These are phyloP conservation scores for Orchesella flavescens DNA, from an alignment of 2,888 invertebrate species.

Conservation along the genomic window DNA sequence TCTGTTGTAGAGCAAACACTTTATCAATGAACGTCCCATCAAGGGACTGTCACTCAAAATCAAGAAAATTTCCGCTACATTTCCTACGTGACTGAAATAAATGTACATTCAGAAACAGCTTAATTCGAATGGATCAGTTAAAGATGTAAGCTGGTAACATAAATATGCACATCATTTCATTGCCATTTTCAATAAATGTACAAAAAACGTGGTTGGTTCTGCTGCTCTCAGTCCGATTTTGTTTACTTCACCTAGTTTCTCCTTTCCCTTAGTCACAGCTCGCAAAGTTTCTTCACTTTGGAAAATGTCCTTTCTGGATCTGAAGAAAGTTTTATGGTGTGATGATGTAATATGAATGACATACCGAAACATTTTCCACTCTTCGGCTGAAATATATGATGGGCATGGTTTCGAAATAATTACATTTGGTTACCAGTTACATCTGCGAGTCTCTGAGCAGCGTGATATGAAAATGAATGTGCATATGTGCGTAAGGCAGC, in stretches of 20 bases:
- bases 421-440: neutral
- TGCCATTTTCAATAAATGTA: slow-evolving; percentile 50
- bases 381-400: neutral
- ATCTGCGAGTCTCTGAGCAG: neutral
- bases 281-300: neutral
- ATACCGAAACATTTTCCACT: neutral
- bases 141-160: slow-evolving; percentile 43
- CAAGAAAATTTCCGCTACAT: slow-evolving; percentile 65
- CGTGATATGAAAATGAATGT: slow-evolving; percentile 25
- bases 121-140: slow-evolving; percentile 61
- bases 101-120: slow-evolving; percentile 64
- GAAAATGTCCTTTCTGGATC: neutral
- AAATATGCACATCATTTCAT: slow-evolving; percentile 31
- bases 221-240: slow-evolving; percentile 41
- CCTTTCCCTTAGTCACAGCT: neutral
- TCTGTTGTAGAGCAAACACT: slow-evolving; percentile 57
- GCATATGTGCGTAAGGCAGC: neutral
- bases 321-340: neutral
- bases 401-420: neutral
- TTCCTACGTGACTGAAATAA: slow-evolving; percentile 65
- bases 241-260: slow-evolving; percentile 54
- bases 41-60: slow-evolving; percentile 65
- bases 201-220: slow-evolving; percentile 1
- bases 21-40: slow-evolving; percentile 65
- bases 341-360: slow-evolving; percentile 15